phyloP scores from a whole-genome alignment of 2,113 vertebrate genomes.

The Phyllopteryx taeniolatus region DNA sequence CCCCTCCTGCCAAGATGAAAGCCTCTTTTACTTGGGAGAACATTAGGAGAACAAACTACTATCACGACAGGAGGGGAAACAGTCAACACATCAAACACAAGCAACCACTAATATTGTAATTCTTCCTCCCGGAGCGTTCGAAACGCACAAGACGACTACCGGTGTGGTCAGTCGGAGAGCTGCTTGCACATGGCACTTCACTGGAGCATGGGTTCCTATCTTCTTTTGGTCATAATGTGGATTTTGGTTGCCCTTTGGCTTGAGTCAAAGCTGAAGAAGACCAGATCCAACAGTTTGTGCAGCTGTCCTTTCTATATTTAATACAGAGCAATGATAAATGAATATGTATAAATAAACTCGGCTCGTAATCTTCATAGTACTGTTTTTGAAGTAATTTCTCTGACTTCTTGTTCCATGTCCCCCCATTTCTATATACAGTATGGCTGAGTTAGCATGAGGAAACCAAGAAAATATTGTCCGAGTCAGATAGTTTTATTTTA shows the following conservation, averaged over 20 bases:
- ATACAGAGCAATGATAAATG: neutral
- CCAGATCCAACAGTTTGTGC: neutral
- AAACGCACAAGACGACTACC: constrained; percentile 39
- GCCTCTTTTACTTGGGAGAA: constrained; percentile 61
- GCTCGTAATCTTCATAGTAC: neutral
- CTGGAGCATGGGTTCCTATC: neutral
- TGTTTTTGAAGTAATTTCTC: neutral
- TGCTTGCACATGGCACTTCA: constrained; percentile 29
- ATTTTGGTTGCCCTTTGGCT: neutral
- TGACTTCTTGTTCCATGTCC: neutral
- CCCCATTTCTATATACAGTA: neutral
- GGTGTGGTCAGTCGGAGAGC: constrained; percentile 41
- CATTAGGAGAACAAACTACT: constrained; percentile 71
- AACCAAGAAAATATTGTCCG: neutral
- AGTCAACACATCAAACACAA: constrained; percentile 67
- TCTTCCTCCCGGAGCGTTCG: constrained; percentile 41
- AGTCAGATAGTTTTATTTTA: no score
- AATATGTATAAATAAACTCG: neutral
- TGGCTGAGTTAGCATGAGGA: neutral
- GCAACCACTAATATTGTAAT: constrained; percentile 61
- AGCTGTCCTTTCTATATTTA: neutral
- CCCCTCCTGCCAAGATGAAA: constrained; percentile 71
- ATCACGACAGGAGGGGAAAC: constrained; percentile 68
- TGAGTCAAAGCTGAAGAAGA: neutral
- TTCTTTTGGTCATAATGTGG: neutral